phyloP scores from a whole-genome alignment of 2,888 invertebrate species.

The Megamerina dolium region DNA sequence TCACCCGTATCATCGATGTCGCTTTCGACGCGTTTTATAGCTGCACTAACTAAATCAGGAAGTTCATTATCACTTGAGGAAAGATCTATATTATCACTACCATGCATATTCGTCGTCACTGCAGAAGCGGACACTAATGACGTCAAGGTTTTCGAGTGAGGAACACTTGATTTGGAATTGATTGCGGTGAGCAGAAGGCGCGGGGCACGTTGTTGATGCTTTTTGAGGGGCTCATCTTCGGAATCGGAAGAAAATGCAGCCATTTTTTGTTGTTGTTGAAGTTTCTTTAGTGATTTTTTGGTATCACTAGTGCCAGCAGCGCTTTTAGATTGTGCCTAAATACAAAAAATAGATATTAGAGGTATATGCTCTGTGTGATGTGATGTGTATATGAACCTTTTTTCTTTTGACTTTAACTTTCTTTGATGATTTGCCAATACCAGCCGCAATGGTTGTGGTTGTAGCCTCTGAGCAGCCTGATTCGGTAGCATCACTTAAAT shows the following conservation, averaged over 20 bases:
- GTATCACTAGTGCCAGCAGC: no score
- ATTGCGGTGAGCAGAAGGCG: slow-evolving; percentile 38
- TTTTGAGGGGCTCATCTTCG: slow-evolving; percentile 33
- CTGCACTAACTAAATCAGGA: slow-evolving; percentile 67
- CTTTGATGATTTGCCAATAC: slow-evolving; percentile 28
- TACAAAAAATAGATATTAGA: no score
- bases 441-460: slow-evolving; percentile 23
- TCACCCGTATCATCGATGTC: slow-evolving; percentile 59
- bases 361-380: no score
- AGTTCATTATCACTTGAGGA: slow-evolving; percentile 67
- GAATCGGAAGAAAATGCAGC: slow-evolving; percentile 35
- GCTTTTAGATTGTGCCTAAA: slow-evolving; percentile 16
- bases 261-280: slow-evolving; percentile 12
- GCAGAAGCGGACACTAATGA: slow-evolving; percentile 3
- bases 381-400: slow-evolving; percentile 32
- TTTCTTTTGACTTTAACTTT: slow-evolving; percentile 43
- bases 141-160: background rate
- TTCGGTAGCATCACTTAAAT: slow-evolving; percentile 33
- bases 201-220: slow-evolving; percentile 33
- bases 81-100: slow-evolving; percentile 37
- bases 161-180: slow-evolving; percentile 7
- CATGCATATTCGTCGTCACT: slow-evolving; percentile 12
- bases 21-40: slow-evolving; percentile 69
- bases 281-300: slow-evolving; percentile 19
- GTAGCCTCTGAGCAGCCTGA: slow-evolving; percentile 38